These are phyloP conservation scores for Pangasius mekongensis DNA, from an alignment of 2,797 vertebrate genomes.

Conservation along the genomic window DNA sequence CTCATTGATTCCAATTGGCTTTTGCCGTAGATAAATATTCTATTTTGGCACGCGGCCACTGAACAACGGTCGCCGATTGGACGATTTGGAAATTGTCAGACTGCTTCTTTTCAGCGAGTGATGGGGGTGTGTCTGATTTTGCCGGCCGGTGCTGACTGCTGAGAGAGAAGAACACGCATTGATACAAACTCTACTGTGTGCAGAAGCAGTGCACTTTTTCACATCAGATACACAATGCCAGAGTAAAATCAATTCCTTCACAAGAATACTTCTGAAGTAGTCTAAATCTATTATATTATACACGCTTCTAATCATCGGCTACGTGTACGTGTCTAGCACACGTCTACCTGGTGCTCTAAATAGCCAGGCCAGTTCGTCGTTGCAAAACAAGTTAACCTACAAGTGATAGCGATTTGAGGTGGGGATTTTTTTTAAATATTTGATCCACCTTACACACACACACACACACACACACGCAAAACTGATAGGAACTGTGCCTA, in stretches of 20 bases:
- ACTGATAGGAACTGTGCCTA: no score
- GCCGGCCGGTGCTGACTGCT: slow-evolving; percentile 78
- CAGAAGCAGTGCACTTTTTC: neutral
- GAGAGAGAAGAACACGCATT: slow-evolving; percentile 21
- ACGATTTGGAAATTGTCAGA: slow-evolving; percentile 48
- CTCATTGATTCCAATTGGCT: slow-evolving; percentile 72
- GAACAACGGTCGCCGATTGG: slow-evolving; percentile 67
- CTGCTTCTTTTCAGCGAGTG: slow-evolving; percentile 53
- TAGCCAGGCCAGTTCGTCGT: no score
- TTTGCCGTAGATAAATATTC: slow-evolving; percentile 73
- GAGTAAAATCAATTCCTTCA: neutral
- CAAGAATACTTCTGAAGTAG: neutral
- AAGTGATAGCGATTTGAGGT: neutral
- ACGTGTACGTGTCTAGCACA: neutral
- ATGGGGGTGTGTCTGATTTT: slow-evolving; percentile 73
- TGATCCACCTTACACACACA: no score
- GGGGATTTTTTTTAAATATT: no score
- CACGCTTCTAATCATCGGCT: neutral
- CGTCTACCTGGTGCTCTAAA: no score
- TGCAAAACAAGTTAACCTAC: neutral
- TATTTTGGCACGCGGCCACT: slow-evolving; percentile 78
- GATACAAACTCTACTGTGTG: neutral
- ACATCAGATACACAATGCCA: neutral
- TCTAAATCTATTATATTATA: neutral
- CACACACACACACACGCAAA: no score